Evolutionary conservation across 1,140 invertebrate species (phyloP).

Genomic region (Ooceraea biroi): DNA sequence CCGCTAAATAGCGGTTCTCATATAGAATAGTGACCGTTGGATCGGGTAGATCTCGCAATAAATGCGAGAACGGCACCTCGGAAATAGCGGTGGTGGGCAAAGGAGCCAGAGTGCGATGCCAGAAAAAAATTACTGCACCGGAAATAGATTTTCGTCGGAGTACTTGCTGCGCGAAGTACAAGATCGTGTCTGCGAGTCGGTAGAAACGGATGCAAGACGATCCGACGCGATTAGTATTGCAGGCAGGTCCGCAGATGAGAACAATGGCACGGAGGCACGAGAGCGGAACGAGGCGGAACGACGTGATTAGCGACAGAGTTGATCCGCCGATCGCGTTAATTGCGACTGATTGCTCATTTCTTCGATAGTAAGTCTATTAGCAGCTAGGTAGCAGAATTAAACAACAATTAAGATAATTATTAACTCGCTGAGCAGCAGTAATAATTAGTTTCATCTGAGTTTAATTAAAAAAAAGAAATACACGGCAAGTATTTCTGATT

Average conservation of each 20-base stretch:
- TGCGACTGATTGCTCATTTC: conserved; percentile 12
- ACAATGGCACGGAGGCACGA: conserved; percentile 34
- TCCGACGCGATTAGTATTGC: conserved; percentile 16
- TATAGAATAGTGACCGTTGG: background rate
- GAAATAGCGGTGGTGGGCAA: conserved; percentile 42
- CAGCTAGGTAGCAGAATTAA: background rate
- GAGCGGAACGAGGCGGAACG: conserved; percentile 1
- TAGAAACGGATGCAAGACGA: background rate
- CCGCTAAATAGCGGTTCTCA: no score
- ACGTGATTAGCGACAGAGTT: conserved; percentile 39
- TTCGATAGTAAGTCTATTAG: background rate
- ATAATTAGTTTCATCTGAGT: background rate
- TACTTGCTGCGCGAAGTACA: background rate
- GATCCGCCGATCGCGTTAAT: background rate
- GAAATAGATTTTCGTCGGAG: conserved; percentile 45
- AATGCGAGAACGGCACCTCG: background rate
- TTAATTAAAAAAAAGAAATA: background rate
- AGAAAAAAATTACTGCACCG: conserved; percentile 17
- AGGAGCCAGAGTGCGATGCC: conserved; percentile 42
- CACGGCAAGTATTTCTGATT: no score
- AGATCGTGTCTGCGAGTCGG: background rate
- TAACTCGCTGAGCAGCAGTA: background rate
- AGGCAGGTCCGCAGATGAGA: conserved; percentile 12
- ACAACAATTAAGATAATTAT: background rate
- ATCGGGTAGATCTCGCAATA: background rate